Evolutionary conservation across 2,113 vertebrate genomes (phyloP).

Genomic region (Vicugna pacos): DNA sequence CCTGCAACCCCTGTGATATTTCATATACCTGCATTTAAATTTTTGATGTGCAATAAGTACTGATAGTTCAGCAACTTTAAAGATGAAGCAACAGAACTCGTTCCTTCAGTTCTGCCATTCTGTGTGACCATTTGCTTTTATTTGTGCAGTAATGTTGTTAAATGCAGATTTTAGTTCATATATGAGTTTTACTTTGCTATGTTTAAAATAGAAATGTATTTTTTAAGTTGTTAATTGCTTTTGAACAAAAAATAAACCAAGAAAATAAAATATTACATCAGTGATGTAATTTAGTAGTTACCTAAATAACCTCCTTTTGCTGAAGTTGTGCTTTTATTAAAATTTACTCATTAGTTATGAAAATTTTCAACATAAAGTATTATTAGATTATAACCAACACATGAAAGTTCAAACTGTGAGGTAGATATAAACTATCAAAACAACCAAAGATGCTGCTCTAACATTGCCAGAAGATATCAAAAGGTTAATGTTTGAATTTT

Average conservation of each 20-base stretch:
- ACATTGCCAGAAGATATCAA: neutral
- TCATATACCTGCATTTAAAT: neutral
- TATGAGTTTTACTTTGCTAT: neutral
- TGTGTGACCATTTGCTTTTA: neutral
- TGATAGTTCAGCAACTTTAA: neutral
- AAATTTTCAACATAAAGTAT: neutral
- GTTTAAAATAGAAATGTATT: neutral
- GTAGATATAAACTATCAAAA: neutral
- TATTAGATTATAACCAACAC: neutral
- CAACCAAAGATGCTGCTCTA: neutral
- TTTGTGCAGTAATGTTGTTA: neutral
- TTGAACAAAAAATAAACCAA: slow-evolving; percentile 35
- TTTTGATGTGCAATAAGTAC: neutral
- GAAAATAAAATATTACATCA: neutral
- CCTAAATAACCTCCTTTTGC: neutral
- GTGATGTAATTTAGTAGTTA: neutral
- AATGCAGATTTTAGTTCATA: slow-evolving; percentile 9
- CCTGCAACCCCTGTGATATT: neutral
- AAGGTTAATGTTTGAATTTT: neutral
- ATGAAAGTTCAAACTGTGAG: neutral
- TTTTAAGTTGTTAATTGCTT: neutral
- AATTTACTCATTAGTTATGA: slow-evolving; percentile 19
- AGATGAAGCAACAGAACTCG: neutral
- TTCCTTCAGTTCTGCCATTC: neutral
- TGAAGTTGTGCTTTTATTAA: slow-evolving; percentile 33